Percentiles rank a stretch among this genome's conserved stretches.
Conservation (phyloP, 2,797 vertebrate species). For the Lithobates pipiens region DNA sequence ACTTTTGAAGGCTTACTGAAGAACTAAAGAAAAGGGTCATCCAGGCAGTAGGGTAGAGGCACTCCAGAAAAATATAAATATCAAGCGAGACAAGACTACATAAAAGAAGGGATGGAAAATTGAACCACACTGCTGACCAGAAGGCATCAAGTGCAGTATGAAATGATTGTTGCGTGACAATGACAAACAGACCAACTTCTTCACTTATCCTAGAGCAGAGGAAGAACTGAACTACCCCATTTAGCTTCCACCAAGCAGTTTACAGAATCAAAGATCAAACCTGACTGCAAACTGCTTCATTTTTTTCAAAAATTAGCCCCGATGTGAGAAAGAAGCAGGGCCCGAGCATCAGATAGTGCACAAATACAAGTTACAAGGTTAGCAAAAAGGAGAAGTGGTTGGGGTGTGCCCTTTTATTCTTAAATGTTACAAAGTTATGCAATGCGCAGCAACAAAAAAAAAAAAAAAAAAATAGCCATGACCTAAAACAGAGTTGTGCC, state of each 20-base stretch:
- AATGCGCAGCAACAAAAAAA: background rate
- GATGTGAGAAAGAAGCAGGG: no score
- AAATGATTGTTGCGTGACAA: no score
- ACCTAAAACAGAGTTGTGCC: no score
- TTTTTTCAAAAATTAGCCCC: background rate
- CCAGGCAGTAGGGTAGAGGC: background rate
- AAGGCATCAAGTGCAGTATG: no score
- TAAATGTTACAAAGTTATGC: background rate
- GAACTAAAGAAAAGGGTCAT: background rate
- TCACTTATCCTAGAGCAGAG: background rate
- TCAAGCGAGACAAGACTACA: background rate
- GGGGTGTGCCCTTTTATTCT: background rate
- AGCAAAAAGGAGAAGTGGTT: background rate
- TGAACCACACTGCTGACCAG: background rate
- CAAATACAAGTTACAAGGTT: background rate
- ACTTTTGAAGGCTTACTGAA: background rate
- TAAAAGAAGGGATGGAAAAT: background rate
- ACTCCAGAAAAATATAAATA: background rate
- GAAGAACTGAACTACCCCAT: background rate
- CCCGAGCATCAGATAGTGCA: background rate
- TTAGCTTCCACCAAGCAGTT: background rate
- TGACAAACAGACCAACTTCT: no score
- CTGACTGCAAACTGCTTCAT: background rate
- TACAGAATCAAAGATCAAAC: background rate
- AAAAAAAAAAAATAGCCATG: no score